Base-by-base conservation (phyloP, 1,140 invertebrate species). In the Lordiphosa stackelbergi region DNA sequence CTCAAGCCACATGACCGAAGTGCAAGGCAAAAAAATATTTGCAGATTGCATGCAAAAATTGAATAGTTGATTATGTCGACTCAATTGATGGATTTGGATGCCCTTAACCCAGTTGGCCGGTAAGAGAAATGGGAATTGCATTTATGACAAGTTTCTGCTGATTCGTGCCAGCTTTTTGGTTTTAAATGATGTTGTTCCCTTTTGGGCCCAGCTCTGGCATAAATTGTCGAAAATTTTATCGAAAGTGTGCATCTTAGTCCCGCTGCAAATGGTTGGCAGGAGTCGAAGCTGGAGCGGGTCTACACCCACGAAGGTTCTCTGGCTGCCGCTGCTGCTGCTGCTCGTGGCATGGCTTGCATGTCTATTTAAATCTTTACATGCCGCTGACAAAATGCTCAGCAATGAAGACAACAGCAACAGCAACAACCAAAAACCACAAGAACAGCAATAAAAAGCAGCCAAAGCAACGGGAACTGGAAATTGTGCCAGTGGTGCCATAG, bases 321-420 rank as follows among this genome's bases (percentile, higher is more conserved):
- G 34, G 31, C 35, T 40, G 38, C 31, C 36, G 24, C 55, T 19
- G 19, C 16, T 16, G 16, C 54, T 45, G 63, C 56, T 56, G 37
- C 53, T 42, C 28, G 38, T 43, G 38, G 22, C 51, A 36, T 28
- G 47, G 13, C 40, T 66, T 62, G 70, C 66, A 79, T 79, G 74
- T 79, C 70, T 81, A 66, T 66, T 79, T 81, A 79, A 79, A 71
- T 78, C 66, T 79, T 64, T 70, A 79, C 74, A 79, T 79, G 70
- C 72, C 74, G 70, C 70, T 79, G 74, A 79, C 74, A 81, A 79
- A 79, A 79, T 79, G 75, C 75, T 81, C 56, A 64, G 57, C 74
- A 74, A 81, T 79, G 55, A 68, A 68, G 65, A 66, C 65, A 66
- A 66, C 47, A 68, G 36, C 53, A 66, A 66, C 53, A 16, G 31